A percentile compares a stretch with the other conserved stretches of the same genome.
Conservation (phyloP, 2,113 vertebrate genomes). For the Gasterosteus aculeatus region DNA sequence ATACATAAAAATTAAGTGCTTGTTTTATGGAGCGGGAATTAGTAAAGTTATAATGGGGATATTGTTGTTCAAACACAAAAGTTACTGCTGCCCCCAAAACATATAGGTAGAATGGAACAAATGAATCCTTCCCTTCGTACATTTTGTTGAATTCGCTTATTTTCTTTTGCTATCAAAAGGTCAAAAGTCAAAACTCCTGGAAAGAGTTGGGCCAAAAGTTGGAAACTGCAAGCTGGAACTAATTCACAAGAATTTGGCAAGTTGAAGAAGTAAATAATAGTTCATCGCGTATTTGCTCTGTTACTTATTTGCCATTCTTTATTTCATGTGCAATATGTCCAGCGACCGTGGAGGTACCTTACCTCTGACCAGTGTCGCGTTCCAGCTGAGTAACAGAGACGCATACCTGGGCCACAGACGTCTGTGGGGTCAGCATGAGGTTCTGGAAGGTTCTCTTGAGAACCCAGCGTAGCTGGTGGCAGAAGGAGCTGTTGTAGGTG, state of each 20-base stretch:
- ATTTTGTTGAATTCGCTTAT: background rate
- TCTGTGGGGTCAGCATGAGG: conserved; percentile 88
- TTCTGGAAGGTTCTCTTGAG: conserved; percentile 88
- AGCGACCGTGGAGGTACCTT: background rate
- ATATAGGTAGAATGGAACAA: background rate
- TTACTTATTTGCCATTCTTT: background rate
- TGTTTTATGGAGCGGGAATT: background rate
- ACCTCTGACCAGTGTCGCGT: background rate
- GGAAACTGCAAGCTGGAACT: background rate
- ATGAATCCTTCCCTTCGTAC: background rate
- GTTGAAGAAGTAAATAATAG: background rate
- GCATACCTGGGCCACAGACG: conserved; percentile 89
- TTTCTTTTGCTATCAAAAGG: background rate
- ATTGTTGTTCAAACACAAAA: background rate
- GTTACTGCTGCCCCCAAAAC: background rate
- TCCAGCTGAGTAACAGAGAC: background rate
- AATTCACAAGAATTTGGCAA: background rate
- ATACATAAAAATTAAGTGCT: background rate
- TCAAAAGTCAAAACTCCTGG: background rate
- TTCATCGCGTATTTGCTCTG: background rate
- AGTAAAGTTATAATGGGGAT: background rate
- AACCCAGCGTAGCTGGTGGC: conserved; percentile 90
- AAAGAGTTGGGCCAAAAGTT: background rate
- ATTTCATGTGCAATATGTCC: background rate
- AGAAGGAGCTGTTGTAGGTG: conserved; percentile 87